A percentile compares a stretch with the other conserved stretches of the same genome.
Evolutionary conservation across 2,888 invertebrate species (phyloP).

Genomic region (Euzophera pinguis): DNA sequence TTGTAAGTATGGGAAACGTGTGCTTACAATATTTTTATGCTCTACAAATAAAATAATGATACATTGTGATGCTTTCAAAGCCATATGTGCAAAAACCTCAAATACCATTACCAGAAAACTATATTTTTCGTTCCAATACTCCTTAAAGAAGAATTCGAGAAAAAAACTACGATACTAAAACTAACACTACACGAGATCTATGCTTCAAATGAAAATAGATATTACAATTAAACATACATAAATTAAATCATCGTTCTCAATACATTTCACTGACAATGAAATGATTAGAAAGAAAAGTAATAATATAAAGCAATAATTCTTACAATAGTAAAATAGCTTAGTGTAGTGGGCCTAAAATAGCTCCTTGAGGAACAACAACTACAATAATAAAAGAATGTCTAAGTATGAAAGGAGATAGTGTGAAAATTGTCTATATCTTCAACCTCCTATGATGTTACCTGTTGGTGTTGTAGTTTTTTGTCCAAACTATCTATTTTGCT

Average conservation of each 20-base stretch:
- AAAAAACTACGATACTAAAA: slow-evolving; percentile 14
- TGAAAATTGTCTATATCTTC: not conserved
- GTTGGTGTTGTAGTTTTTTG: slow-evolving; percentile 83
- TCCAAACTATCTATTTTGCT: slow-evolving; percentile 81
- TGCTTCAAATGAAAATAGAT: slow-evolving; percentile 20
- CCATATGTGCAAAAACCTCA: slow-evolving; percentile 33
- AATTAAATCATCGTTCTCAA: slow-evolving; percentile 1
- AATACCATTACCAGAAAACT: slow-evolving; percentile 21
- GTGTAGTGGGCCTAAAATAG: slow-evolving; percentile 9
- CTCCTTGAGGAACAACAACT: slow-evolving; percentile 14
- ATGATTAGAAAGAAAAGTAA: slow-evolving; percentile 9
- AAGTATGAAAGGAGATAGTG: not conserved
- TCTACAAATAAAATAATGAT: not conserved
- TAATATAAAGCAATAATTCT: not conserved
- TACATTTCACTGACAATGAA: slow-evolving; percentile 12
- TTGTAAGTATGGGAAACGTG: not conserved
- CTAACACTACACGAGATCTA: slow-evolving; percentile 41
- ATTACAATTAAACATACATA: slow-evolving; percentile 7
- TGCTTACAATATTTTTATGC: not conserved
- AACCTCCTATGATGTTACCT: slow-evolving; percentile 59
- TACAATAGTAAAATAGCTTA: not conserved
- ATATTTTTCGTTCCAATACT: slow-evolving; percentile 9
- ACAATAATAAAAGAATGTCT: not conserved
- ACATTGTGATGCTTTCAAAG: slow-evolving; percentile 37
- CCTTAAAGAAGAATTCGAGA: slow-evolving; percentile 18